phyloP scores from a whole-genome alignment of 2,113 vertebrate species.

The Pogonocichla stellata region DNA sequence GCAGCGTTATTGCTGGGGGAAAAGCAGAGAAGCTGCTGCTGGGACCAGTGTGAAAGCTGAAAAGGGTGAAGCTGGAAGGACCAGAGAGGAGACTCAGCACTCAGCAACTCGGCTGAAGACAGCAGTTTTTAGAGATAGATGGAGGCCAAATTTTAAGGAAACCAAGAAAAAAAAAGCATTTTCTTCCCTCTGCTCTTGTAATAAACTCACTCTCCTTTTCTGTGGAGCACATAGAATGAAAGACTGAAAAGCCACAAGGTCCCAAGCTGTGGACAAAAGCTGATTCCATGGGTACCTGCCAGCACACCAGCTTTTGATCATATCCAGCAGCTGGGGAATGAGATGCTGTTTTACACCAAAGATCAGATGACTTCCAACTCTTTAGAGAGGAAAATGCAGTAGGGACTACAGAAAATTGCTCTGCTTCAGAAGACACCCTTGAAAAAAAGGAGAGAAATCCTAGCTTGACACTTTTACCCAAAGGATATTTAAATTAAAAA shows the following conservation, averaged over 20 bases:
- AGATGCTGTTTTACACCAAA: neutral
- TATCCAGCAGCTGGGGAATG: neutral
- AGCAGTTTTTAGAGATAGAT: neutral
- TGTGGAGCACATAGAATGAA: rapidly evolving
- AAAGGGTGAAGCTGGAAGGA: neutral
- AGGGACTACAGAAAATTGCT: neutral
- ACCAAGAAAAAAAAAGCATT: neutral
- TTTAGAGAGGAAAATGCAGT: neutral
- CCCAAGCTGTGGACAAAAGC: neutral
- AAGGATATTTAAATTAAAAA: neutral
- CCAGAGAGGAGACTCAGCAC: neutral
- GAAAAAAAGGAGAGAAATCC: neutral
- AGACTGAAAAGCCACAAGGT: neutral
- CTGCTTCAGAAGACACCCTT: neutral
- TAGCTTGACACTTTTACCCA: neutral
- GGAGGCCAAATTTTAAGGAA: neutral
- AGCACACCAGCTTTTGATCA: neutral
- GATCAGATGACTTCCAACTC: neutral
- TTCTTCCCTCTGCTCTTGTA: neutral
- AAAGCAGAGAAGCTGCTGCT: neutral
- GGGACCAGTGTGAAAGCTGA: neutral
- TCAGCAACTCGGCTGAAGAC: neutral
- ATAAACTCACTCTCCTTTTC: neutral
- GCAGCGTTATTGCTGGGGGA: neutral
- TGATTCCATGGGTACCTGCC: rapidly evolving